Percentiles rank a stretch among this genome's conserved stretches.
Conservation (phyloP, 2,797 vertebrate genomes). For the Anabacerthia variegaticeps region DNA sequence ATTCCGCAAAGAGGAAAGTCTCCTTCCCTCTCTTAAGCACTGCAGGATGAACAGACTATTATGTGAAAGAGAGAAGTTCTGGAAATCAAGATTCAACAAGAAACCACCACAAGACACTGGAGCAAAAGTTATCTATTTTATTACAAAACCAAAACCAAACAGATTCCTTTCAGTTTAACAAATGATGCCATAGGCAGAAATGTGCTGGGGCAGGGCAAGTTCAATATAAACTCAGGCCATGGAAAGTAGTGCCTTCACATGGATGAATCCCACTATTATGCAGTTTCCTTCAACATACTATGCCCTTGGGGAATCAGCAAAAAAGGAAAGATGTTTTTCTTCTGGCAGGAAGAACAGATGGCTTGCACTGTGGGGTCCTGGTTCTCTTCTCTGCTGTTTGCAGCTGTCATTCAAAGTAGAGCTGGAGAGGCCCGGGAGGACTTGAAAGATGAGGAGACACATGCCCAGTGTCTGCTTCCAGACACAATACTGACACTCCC, state of each 20-base stretch:
- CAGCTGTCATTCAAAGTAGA: background rate
- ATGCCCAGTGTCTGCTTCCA: background rate
- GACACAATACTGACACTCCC: background rate
- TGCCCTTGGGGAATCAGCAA: background rate
- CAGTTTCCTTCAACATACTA: background rate
- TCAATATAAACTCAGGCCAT: background rate
- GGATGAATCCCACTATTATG: background rate
- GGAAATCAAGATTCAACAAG: background rate
- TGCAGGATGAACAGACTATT: background rate
- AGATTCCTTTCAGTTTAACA: conserved; percentile 36
- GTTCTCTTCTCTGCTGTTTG: conserved; percentile 28
- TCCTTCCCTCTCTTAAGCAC: background rate
- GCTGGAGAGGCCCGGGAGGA: background rate
- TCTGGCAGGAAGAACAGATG: background rate
- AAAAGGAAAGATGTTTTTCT: background rate
- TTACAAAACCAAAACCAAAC: conserved; percentile 58
- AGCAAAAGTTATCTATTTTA: conserved; percentile 58
- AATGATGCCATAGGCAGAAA: background rate
- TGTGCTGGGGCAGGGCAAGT: background rate
- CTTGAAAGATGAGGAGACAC: background rate
- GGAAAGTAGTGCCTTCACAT: background rate
- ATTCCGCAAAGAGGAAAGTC: background rate
- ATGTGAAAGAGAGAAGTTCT: background rate
- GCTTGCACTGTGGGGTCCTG: background rate
- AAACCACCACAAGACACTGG: conserved; percentile 17